Conservation (phyloP, 2,888 invertebrate species). For the Drosophila ezoana region DNA sequence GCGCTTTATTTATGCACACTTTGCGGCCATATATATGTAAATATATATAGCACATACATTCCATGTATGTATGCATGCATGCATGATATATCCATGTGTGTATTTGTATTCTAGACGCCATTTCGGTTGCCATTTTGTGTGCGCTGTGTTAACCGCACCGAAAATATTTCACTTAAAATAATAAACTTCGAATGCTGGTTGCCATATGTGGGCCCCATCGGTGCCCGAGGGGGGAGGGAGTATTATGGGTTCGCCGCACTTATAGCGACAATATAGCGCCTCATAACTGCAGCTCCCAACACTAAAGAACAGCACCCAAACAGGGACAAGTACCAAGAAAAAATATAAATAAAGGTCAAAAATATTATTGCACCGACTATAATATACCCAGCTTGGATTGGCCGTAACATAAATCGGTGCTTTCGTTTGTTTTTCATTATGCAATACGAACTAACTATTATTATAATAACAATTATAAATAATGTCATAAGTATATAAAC, state of each 20-base stretch:
- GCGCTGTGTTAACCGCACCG: slow-evolving; percentile 7
- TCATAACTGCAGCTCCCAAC: slow-evolving; percentile 29
- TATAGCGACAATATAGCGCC: slow-evolving; percentile 33
- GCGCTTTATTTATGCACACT: slow-evolving; percentile 40
- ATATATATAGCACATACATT: neutral
- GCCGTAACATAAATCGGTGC: too few species aligned
- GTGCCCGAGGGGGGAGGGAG: slow-evolving; percentile 1
- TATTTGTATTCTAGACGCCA: slow-evolving; percentile 4
- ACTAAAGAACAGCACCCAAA: slow-evolving; percentile 4
- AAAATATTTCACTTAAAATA: slow-evolving; percentile 49
- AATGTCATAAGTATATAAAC: too few species aligned
- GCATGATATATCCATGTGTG: neutral
- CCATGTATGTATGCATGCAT: neutral
- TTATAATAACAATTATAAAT: too few species aligned
- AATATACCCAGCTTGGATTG: slow-evolving; percentile 1
- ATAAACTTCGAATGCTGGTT: slow-evolving; percentile 35
- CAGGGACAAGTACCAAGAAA: neutral
- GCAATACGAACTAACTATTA: too few species aligned
- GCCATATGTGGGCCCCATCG: slow-evolving; percentile 14
- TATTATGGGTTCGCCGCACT: slow-evolving; percentile 21
- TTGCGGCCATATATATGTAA: slow-evolving; percentile 12
- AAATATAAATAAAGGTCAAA: neutral
- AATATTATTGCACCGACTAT: neutral
- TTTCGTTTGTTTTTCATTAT: too few species aligned
- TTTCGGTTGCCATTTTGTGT: slow-evolving; percentile 29